Base-by-base conservation (phyloP, 1,140 invertebrate species). In the Glossosoma conforme region DNA sequence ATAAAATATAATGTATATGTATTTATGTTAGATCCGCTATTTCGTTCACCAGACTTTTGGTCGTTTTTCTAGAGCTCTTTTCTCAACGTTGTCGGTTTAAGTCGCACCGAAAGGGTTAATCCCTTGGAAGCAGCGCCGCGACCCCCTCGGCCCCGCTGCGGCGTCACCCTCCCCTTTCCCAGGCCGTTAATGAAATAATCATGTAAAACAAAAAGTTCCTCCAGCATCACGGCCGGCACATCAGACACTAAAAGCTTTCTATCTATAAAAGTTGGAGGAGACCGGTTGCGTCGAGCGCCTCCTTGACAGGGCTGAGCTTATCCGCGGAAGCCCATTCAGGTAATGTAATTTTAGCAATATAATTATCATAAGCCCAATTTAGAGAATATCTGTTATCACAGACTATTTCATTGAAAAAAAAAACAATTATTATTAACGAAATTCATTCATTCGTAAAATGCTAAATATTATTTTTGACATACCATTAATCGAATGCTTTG, bases 191-290 rank as follows among this genome's bases (percentile, higher is more conserved):
- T 58, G 56, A 58, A 58, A 58, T 58, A 58, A 58, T 58, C 56
- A 58, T 58, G 56, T 58, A 55, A 55, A 58, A 58, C 56, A 58
- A 58, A 58, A 58, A 58, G 52, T 58, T 58, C 42, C 35, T 49
- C 4, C 25, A 44, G 46, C 56, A 54, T 54, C 56, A 45, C 36
- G 45, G 41, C 41, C 49, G 25, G 42, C 49, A 25, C 51, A 44
- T 37, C 50, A 53, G 56, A 54, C 47, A 55, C 56, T 58, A 58
- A 58, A 58, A 58, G 56, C 56, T 58, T 58, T 58, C 56, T 36
- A 55, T 58, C 53, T 58, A 49, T 54, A 58, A 58, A 54, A 58
- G 56, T 54, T 57, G 35, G 30, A n/a, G 14, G 30, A 13, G 41
- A 32, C 40, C 40, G 40, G 8, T 22, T n/a, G 36, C 21, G 52